These are phyloP conservation scores for Lasioglossum pauxillum DNA, from an alignment of 2,888 invertebrate genomes.

Conservation along the genomic window DNA sequence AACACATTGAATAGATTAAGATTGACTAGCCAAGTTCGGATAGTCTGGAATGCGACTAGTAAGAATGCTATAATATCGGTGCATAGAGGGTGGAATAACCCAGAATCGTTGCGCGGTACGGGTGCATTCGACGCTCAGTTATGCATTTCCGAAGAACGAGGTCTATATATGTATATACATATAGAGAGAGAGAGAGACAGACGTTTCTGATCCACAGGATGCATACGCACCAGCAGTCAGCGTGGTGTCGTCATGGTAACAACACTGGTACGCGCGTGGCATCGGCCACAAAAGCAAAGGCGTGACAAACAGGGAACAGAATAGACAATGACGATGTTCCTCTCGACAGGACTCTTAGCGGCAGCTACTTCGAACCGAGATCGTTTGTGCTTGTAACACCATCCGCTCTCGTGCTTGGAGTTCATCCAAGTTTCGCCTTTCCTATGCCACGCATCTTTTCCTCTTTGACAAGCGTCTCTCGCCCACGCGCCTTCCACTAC, in stretches of 20 bases:
- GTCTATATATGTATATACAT: too few species aligned
- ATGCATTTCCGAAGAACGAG: not conserved
- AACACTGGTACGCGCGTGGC: slow-evolving; percentile 67
- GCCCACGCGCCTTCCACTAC: not conserved
- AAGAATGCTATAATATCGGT: not conserved
- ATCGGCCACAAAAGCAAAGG: slow-evolving; percentile 71
- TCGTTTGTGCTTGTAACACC: slow-evolving; percentile 64
- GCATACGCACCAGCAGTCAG: slow-evolving; percentile 29
- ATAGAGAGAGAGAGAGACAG: too few species aligned
- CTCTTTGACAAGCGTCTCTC: slow-evolving; percentile 10
- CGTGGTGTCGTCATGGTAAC: slow-evolving; percentile 76
- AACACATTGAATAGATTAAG: too few species aligned
- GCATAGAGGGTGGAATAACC: not conserved
- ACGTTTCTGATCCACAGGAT: slow-evolving; percentile 38
- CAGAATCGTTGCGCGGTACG: not conserved
- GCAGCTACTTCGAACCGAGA: slow-evolving; percentile 58
- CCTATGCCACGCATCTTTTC: slow-evolving; percentile 26
- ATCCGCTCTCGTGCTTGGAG: slow-evolving; percentile 57
- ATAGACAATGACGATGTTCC: slow-evolving; percentile 80
- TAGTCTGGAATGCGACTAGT: not conserved
- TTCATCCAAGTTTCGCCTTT: slow-evolving; percentile 51
- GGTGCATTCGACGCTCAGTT: not conserved
- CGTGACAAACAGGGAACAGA: slow-evolving; percentile 80
- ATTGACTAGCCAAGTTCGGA: not conserved
- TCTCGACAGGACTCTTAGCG: slow-evolving; percentile 62